Percentiles rank a stretch among this genome's conserved stretches.
Conservation (phyloP, 2,113 vertebrate genomes). For the Pelecanoides urinatrix region DNA sequence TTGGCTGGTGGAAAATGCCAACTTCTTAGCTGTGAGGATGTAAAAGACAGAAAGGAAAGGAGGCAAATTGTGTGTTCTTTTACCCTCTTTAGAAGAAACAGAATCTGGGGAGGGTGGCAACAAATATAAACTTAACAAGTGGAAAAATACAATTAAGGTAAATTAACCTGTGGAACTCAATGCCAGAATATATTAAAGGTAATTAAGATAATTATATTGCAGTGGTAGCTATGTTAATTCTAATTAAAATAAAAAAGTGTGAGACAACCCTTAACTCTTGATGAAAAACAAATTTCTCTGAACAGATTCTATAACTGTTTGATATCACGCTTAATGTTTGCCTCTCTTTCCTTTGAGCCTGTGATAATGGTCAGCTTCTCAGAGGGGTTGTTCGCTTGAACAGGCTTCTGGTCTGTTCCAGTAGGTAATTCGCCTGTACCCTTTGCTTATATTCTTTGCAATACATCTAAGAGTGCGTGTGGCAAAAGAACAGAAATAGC, state of each 20-base stretch:
- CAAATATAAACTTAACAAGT: background rate
- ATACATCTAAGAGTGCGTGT: background rate
- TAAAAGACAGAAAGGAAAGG: background rate
- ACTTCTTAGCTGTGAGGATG: background rate
- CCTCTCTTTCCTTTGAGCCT: background rate
- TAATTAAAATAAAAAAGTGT: background rate
- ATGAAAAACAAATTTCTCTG: background rate
- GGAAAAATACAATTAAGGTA: background rate
- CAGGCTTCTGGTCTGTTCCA: background rate
- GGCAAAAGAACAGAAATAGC: background rate
- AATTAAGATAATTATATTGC: background rate
- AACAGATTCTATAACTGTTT: background rate
- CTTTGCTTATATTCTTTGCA: background rate
- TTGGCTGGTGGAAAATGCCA: background rate
- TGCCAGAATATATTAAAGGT: background rate
- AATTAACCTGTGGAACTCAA: background rate
- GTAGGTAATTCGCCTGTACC: background rate
- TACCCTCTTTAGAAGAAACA: background rate
- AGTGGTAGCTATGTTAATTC: background rate
- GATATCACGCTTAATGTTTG: background rate
- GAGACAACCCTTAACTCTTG: background rate
- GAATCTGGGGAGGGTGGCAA: background rate
- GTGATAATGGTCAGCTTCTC: background rate
- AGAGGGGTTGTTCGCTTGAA: background rate
- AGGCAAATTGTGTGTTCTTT: background rate